These are phyloP conservation scores for Caretta caretta DNA, from an alignment of 2,113 vertebrate genomes.

Conservation along the genomic window DNA sequence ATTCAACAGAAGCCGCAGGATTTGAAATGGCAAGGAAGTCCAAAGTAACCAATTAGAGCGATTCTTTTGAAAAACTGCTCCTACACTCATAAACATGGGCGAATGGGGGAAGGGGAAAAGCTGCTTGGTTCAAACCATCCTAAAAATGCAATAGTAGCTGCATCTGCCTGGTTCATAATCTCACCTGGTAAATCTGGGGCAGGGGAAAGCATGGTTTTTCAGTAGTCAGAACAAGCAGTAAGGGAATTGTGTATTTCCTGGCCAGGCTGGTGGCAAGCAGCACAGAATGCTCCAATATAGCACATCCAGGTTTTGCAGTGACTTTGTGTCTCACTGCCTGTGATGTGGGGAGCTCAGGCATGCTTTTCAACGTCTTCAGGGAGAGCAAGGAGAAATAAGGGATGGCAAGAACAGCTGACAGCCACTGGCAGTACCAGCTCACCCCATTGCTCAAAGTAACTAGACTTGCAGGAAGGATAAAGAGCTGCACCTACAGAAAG, in stretches of 20 bases:
- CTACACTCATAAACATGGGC: neutral
- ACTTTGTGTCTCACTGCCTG: neutral
- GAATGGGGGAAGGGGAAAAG: neutral
- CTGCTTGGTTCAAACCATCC: neutral
- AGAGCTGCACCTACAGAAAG: neutral
- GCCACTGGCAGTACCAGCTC: neutral
- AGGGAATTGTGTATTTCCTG: neutral
- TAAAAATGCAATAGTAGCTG: neutral
- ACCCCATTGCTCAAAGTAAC: neutral
- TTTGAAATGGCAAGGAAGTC: neutral
- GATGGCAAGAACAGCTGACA: neutral
- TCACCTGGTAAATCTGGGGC: neutral
- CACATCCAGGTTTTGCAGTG: fast-evolving
- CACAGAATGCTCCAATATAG: fast-evolving
- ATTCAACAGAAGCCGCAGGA: neutral
- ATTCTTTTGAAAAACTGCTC: neutral
- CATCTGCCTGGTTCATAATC: fast-evolving
- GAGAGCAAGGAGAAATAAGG: neutral
- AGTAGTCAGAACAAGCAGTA: neutral
- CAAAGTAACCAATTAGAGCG: neutral
- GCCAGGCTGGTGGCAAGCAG: neutral
- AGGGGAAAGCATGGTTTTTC: neutral
- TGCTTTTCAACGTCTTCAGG: fast-evolving
- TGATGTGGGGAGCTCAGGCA: fast-evolving
- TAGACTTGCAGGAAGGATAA: neutral